Evolutionary conservation across 1,140 invertebrate genomes (phyloP), one percentile per base, ranked within the genome.

Genomic region (Palaemon carinicauda): DNA sequence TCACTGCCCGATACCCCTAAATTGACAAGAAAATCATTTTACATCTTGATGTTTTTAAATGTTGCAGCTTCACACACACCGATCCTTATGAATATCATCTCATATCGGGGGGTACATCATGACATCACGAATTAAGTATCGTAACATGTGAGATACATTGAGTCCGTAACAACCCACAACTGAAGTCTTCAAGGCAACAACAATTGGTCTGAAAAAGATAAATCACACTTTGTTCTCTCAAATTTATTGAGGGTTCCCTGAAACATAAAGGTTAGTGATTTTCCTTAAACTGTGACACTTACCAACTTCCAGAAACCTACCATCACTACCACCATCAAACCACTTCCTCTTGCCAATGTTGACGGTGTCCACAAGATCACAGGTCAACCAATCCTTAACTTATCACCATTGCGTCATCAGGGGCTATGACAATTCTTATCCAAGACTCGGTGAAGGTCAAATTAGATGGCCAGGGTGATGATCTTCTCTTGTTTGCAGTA

Each of bases 151-250:
- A 41, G 85, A 87, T 87, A 87, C 85, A 87, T 87, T 87, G 81
- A 81, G 85, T 81, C 79, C 65, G 79, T 79, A 87, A 87, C 85
- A 82, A 87, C 85, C 79, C 85, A 87, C 69, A 75, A 87, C 85
- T 87, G 85, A 87, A 87, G 85, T 87, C 85, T 87, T 87, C 85
- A 87, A 87, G 85, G 85, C 85, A 87, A 87, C 85, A 87, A 87
- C 85, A 87, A 87, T 87, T 79, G 85, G 79, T 87, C 85, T 87
- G 85, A 87, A 87, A 87, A 87, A 82, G 85, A 87, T 79, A 87
- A 87, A 87, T 87, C 85, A 87, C 81, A 79, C 81, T 79, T 81
- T 87, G 81, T 79, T 87, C 81, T 74, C 81, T 79, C 81, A 53
- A 87, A 79, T 87, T 81, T 75, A 53, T 75, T 77, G 85, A 60